Conservation (phyloP, 2,888 invertebrate genomes). For the Lucinisca nassula region DNA sequence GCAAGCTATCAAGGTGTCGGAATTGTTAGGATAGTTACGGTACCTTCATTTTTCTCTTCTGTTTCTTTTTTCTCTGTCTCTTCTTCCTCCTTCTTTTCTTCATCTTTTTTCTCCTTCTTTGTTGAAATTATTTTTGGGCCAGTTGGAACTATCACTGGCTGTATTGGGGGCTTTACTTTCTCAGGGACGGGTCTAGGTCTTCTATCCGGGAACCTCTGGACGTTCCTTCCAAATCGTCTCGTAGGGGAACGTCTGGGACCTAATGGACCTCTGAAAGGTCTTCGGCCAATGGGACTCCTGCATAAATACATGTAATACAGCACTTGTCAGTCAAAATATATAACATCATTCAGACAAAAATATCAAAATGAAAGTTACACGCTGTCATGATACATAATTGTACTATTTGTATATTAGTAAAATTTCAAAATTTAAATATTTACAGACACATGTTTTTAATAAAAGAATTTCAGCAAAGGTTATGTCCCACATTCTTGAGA, state of each 20-base stretch:
- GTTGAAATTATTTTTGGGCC: slow-evolving; percentile 64
- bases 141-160: slow-evolving; percentile 5
- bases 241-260: background rate
- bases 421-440: too few relatives aligned
- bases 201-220: slow-evolving; percentile 29
- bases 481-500: too few relatives aligned
- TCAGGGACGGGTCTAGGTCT: background rate
- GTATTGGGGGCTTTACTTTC: background rate
- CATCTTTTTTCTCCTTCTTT: slow-evolving; percentile 55
- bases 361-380: too few relatives aligned
- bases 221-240: background rate
- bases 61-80: slow-evolving; percentile 13
- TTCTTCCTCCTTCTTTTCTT: slow-evolving; percentile 38
- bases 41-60: slow-evolving; percentile 11
- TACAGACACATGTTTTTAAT: too few relatives aligned
- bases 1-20: too few relatives aligned
- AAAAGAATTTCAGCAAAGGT: too few relatives aligned
- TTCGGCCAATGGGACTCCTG: slow-evolving; percentile 12
- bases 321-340: too few relatives aligned
- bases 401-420: too few relatives aligned
- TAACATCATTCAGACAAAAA: too few relatives aligned
- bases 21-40: too few relatives aligned
- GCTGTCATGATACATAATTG: too few relatives aligned
- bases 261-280: slow-evolving; percentile 34
- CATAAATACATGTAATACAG: background rate